Conservation (phyloP, 1,140 invertebrate genomes). For the Doryteuthis pealeii region DNA sequence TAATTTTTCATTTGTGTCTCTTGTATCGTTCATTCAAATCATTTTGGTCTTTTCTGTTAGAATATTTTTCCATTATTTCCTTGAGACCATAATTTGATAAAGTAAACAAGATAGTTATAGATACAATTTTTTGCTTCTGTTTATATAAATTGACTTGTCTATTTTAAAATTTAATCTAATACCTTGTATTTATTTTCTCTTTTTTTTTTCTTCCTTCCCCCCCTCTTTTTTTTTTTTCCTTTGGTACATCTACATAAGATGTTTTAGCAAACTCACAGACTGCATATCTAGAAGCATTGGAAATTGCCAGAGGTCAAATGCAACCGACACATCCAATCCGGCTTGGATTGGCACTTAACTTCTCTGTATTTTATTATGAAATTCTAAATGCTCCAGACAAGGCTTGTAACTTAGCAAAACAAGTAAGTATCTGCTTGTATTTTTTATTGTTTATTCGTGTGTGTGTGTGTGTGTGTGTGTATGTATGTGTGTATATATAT, state of each 20-base stretch:
- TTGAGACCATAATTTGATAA: no score
- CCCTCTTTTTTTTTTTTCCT: neutral
- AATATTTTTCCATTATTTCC: no score
- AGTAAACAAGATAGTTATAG: no score
- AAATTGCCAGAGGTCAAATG: slow-evolving; percentile 98
- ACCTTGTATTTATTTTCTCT: no score
- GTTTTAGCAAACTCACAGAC: slow-evolving; percentile 97
- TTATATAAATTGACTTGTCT: no score
- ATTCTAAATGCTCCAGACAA: slow-evolving; percentile 98
- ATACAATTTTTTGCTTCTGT: no score
- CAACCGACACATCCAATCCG: slow-evolving; percentile 98
- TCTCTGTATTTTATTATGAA: slow-evolving; percentile 99
- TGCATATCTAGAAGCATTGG: slow-evolving; percentile 98
- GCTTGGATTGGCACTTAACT: slow-evolving; percentile 97
- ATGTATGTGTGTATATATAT: slow-evolving; percentile 99
- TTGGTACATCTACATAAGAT: slow-evolving; percentile 67
- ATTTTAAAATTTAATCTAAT: no score
- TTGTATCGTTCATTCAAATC: no score
- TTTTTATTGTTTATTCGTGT: slow-evolving; percentile 93
- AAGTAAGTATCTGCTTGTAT: slow-evolving; percentile 66
- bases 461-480: no score
- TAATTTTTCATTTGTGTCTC: neutral
- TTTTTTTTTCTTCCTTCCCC: no score
- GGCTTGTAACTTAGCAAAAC: slow-evolving; percentile 98
- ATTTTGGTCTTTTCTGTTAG: no score